A percentile compares a stretch with the other conserved stretches of the same genome.
Conservation (phyloP, 2,797 vertebrate genomes). For the Trematocara caparti region DNA sequence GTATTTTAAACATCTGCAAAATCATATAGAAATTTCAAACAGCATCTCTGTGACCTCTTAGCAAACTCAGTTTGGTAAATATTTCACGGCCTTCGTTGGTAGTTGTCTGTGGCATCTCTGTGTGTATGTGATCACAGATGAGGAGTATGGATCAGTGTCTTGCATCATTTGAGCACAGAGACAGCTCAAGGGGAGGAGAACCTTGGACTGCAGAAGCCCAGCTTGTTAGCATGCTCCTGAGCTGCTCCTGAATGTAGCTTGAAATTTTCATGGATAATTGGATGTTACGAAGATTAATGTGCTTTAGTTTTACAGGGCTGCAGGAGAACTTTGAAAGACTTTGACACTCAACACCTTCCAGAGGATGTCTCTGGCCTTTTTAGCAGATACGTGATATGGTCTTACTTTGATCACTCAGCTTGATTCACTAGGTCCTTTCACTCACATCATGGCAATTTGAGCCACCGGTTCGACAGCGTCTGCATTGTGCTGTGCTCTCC, state of each 20-base stretch:
- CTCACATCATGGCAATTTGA: background rate
- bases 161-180: slow-evolving; percentile 10
- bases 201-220: slow-evolving; percentile 7
- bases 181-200: slow-evolving; percentile 18
- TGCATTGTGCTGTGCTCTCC: background rate
- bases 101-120: background rate
- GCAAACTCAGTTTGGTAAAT: slow-evolving; percentile 22
- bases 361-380: background rate
- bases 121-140: slow-evolving; percentile 5
- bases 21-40: background rate
- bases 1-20: background rate
- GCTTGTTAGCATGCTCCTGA: slow-evolving; percentile 40
- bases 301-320: slow-evolving; percentile 17
- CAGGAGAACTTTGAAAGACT: background rate
- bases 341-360: background rate
- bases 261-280: slow-evolving; percentile 51
- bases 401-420: background rate
- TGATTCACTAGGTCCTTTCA: background rate
- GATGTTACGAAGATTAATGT: slow-evolving; percentile 57
- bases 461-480: background rate
- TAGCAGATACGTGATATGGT: background rate
- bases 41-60: background rate
- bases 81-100: slow-evolving; percentile 4
- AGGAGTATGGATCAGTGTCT: slow-evolving; percentile 10
- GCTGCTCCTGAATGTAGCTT: slow-evolving; percentile 5